Evolutionary conservation across 37 sponge, comb jelly and placozoan genomes (phyloP), one percentile per base, ranked within the genome.

Genomic region (Ianthella basta): DNA sequence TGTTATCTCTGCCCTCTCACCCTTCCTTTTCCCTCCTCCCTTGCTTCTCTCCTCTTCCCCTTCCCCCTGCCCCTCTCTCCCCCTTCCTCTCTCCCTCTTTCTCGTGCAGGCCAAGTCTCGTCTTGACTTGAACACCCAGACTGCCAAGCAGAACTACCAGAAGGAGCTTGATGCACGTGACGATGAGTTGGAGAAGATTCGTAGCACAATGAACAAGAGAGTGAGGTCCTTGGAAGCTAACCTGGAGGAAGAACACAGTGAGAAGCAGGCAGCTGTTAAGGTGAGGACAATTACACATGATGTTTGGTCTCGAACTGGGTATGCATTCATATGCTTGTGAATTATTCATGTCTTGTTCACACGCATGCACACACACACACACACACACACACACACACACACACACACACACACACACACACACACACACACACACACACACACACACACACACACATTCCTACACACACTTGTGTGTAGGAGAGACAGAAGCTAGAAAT

Each of bases 151-250:
- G 55, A 87, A 89, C 72, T 86, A 87, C 75, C 83, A 85, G 80
- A 88, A 91, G 68, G 97, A 97, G 81, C 81, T 89, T 64, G 99
- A 99, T 69, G 87, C 87, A 20, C 72, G 93, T 32, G 99, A 99
- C 63, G 97, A 99, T 61, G 99, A 99, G 59, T 57, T 94, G 72
- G 94, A 91, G 66, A 83, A 87, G 74, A 39, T 91, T 44, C 88
- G 91, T 57, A 44, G 64, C 56, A 87, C 88, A 56, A 82, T 92
- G 87, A 89, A 92, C 88, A 95, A 84, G 84, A 91, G 87, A 68
- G 67, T 82, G 15, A 0, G 83, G 86, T 55, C 84, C 29, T 88
- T 99, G 27, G 92, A 91, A 60, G 82, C 87, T 15, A 96, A 96
- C 84, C 85, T 99, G 6, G 99, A 99, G 68, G 97, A 97, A 50